Evolutionary conservation across 2,113 vertebrate species (phyloP), one percentile per base, ranked within the genome.

Genomic region (Hystrix brachyura): DNA sequence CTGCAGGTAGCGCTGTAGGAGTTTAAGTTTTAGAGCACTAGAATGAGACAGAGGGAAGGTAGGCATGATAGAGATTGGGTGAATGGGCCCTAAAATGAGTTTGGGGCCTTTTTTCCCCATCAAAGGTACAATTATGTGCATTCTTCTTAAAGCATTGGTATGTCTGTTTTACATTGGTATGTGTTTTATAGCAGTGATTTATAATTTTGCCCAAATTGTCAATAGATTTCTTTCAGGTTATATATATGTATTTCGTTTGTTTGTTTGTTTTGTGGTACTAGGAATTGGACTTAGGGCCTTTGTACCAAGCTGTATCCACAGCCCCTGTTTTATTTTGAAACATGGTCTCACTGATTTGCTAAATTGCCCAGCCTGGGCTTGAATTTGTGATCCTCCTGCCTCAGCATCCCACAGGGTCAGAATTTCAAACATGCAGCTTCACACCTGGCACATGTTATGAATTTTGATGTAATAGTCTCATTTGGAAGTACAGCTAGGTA

Each of bases 401-500:
- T 48, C 38, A 46, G 25, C 46, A 29, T 78, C 74, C 48, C 4
- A 46, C 46, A 25, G 46, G 27, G 43, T 29, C 48, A 13, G 27
- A 48, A 48, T 76, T 19, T 76, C 25, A 29, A 25, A 76, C 6
- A 15, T 14, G 7, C 0, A 5, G 5, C 25, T 14, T 46, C 6
- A 76, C 43, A 27, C 72, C 2, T 27, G 72, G 23, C 43, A 27
- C 15, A 79, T 72, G 7, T 69, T 60, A 34, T 25, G 32, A 71
- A 64, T 69, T 72, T 92, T 92, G n/a, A 60, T 88, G 10, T 71
- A 38, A 55, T 90, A 60, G 78, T 90, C 15, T 85, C 59, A 90
- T 60, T 85, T 95, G 29, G 38, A 84, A 53, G 10, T 94, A 5
- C 5, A 92, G 67, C 85, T 34, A 62, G 74, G 62, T 21, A 97